Evolutionary conservation across 2,888 invertebrate genomes (phyloP).

Genomic region (Napeogenes inachia): DNA sequence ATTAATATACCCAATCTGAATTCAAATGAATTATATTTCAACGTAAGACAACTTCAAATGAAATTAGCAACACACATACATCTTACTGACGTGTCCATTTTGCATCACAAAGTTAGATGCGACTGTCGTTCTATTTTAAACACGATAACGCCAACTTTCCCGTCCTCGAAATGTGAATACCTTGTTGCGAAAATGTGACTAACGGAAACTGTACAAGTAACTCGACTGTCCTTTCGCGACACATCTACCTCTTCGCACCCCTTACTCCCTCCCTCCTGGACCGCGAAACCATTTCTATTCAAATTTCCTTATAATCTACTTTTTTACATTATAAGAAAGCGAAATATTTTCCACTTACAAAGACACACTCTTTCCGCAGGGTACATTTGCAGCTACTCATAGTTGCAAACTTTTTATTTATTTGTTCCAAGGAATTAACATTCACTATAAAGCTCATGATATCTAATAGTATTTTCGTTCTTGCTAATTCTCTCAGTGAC

Average conservation of each 20-base stretch:
- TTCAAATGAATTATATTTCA: too few relatives aligned
- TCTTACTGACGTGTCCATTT: constrained; percentile 58
- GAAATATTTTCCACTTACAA: constrained; percentile 14
- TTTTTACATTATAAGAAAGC: constrained; percentile 7
- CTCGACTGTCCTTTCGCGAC: constrained; percentile 60
- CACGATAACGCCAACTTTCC: constrained; percentile 76
- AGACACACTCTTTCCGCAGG: neutral
- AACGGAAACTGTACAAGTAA: constrained; percentile 76
- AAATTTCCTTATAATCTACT: constrained; percentile 45
- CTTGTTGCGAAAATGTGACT: constrained; percentile 78
- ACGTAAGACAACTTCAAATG: constrained; percentile 3
- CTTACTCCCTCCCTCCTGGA: constrained; percentile 26
- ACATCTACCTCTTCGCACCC: constrained; percentile 41
- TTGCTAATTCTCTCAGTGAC: too few relatives aligned
- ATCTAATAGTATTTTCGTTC: too few relatives aligned
- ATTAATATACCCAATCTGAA: too few relatives aligned
- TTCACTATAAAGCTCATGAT: neutral
- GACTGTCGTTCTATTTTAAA: constrained; percentile 75
- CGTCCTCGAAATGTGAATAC: constrained; percentile 77
- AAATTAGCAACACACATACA: constrained; percentile 21
- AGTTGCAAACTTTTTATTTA: neutral
- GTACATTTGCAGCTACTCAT: neutral
- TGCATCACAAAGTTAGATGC: constrained; percentile 75
- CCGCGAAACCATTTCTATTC: constrained; percentile 47
- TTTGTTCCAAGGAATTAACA: too few relatives aligned